Conservation (phyloP, 53 echinoderm and acorn worm species). For the Arbacia lixula region DNA sequence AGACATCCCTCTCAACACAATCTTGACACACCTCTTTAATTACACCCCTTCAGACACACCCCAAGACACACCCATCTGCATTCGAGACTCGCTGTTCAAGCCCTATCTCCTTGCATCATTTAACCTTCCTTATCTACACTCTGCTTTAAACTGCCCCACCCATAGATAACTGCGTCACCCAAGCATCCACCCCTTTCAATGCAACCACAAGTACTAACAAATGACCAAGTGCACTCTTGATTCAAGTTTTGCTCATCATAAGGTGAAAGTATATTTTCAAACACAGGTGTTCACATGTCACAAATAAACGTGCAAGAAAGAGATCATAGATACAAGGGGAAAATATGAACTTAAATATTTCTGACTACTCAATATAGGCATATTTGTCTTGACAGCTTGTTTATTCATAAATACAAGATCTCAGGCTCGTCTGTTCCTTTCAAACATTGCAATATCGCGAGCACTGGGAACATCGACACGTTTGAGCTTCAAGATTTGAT, state of each 20-base stretch:
- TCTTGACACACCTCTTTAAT: too few relatives aligned
- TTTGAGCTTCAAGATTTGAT: background rate
- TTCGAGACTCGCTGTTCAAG: too few relatives aligned
- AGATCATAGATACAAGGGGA: slow-evolving; percentile 50
- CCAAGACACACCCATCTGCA: too few relatives aligned
- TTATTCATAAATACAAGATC: slow-evolving; percentile 43
- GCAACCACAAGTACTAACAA: too few relatives aligned
- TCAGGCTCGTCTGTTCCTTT: slow-evolving; percentile 8
- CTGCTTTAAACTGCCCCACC: too few relatives aligned
- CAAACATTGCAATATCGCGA: slow-evolving; percentile 17
- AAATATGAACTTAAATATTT: slow-evolving; percentile 53
- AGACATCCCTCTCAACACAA: too few relatives aligned
- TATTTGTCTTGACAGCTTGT: slow-evolving; percentile 11
- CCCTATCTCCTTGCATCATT: too few relatives aligned
- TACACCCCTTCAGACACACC: too few relatives aligned
- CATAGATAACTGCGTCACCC: too few relatives aligned
- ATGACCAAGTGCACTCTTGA: too few relatives aligned
- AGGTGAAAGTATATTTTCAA: slow-evolving; percentile 60
- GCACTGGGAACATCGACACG: slow-evolving; percentile 15
- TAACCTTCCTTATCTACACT: too few relatives aligned
- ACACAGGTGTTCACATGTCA: slow-evolving; percentile 55
- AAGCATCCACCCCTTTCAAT: too few relatives aligned
- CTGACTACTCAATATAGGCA: slow-evolving; percentile 37
- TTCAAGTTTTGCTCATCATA: slow-evolving; percentile 51
- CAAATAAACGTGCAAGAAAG: slow-evolving; percentile 64